Base-by-base conservation (phyloP, 2,797 vertebrate species). In the Steatocranus sp. region DNA sequence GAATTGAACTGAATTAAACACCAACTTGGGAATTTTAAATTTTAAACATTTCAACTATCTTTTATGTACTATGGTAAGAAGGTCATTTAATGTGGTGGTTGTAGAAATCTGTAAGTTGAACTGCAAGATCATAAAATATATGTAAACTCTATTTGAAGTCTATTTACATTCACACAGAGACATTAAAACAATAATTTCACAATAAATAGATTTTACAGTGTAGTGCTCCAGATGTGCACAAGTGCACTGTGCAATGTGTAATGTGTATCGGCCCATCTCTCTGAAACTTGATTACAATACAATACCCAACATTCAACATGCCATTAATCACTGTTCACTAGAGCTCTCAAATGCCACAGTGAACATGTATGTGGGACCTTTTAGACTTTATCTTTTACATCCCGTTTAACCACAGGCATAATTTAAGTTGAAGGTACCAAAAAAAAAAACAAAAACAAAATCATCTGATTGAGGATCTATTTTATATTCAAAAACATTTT, bases 211-310 rank as follows among this genome's bases (percentile, higher is more conserved):
- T 73, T 95, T 95, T 96, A 96, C 95, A 96, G 95, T 95, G 80
- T 90, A 89, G 95, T 95, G 95, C 94, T 96, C 95, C 95, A 95
- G 91, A 90, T 89, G 88, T 94, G 92, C 79, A 54, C 86, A 70
- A 90, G 82, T 83, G 86, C 92, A 93, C 91, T 92, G 91, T 94
- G 94, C 93, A 95, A 95, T 86, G 86, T 84, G 80, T 82, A 56
- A 18, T 56, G 14, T 46, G 23, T 46, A 70, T 70, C 5, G 3
- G 25, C 23, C 10, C 2, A 25, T 73, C 68, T n/a, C 41, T 73
- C 11, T 73, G 25, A 32, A 73, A 73, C 11, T 30, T 30, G 25
- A 48, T n/a, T 12, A 73, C 68, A 48, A 30, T 48, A 73, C 41
- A 48, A 73, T 73, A 27, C 41, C 25, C 68, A 46, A n/a, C 3